A percentile compares a stretch with the other conserved stretches of the same genome.
phyloP scores from a whole-genome alignment of 2,888 invertebrate genomes.

The Pherbina coryleti region DNA sequence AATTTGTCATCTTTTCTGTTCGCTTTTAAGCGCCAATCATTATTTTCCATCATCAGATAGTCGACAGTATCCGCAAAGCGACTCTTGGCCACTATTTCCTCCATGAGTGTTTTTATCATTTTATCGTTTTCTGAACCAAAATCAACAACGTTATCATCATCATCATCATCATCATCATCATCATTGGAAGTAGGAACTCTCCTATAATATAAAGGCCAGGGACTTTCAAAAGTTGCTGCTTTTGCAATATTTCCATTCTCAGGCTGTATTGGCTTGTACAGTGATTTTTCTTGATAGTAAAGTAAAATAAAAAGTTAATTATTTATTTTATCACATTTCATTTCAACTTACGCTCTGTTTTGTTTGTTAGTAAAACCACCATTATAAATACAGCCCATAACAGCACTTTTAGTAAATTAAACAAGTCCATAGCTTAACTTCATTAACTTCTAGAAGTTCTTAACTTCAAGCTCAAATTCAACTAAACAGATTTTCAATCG shows the following conservation, averaged over 20 bases:
- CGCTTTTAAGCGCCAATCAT: not conserved
- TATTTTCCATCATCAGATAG: not conserved
- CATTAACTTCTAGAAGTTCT: not conserved
- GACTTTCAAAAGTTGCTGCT: not conserved
- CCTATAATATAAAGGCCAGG: not conserved
- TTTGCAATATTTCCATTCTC: not conserved
- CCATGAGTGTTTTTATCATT: not conserved
- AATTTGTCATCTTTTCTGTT: not conserved
- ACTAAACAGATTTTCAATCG: slow-evolving; percentile 9
- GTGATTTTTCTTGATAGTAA: not conserved
- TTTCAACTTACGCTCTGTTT: not conserved
- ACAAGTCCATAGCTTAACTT: not conserved
- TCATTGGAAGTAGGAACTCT: not conserved
- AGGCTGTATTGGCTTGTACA: not conserved
- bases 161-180: not conserved
- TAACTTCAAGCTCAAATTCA: not conserved
- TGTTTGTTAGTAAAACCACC: not conserved
- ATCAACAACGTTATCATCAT: not conserved
- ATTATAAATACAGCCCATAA: not conserved
- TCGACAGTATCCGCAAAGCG: not conserved
- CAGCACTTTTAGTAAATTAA: not conserved
- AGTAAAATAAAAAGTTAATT: not conserved
- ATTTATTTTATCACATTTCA: not conserved
- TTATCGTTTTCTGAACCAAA: not conserved
- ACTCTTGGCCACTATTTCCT: slow-evolving; percentile 4